Evolutionary conservation across 30 jellyfish, hydroid and myxozoan genomes (phyloP).

Genomic region (Euphysa ruthae): DNA sequence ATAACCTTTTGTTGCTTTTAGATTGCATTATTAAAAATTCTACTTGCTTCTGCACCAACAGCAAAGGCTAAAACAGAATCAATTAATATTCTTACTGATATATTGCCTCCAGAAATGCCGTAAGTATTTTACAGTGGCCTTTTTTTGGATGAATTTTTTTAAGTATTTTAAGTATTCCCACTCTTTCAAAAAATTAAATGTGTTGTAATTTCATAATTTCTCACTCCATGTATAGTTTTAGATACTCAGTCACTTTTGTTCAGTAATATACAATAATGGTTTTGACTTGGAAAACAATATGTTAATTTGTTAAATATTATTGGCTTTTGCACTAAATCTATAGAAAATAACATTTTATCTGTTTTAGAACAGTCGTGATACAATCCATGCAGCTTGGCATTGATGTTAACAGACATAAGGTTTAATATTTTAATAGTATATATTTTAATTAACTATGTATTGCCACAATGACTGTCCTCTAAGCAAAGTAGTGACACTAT

Average conservation of each 20-base stretch:
- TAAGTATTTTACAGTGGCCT: constrained; percentile 42
- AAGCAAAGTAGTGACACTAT: no score
- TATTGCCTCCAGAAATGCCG: constrained; percentile 99
- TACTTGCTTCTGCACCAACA: constrained; percentile 98
- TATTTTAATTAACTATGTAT: no score
- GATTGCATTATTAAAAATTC: constrained; percentile 84
- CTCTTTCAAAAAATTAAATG: not conserved
- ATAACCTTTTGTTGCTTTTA: not conserved
- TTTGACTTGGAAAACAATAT: no score
- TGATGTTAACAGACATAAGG: constrained; percentile 96
- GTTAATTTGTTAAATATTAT: no score
- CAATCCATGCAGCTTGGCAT: constrained; percentile 90
- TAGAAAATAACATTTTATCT: no score
- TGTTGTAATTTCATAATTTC: no score
- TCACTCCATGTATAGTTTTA: no score
- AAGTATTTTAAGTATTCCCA: not conserved
- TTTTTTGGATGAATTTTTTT: not conserved
- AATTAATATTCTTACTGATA: constrained; percentile 86
- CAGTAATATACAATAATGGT: not conserved
- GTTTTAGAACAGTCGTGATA: constrained; percentile 68
- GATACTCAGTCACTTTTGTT: not conserved
- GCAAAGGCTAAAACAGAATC: constrained; percentile 98
- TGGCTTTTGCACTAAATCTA: no score
- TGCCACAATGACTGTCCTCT: no score
- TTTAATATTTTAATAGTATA: constrained; percentile 18